phyloP scores from a whole-genome alignment of 1,140 invertebrate genomes.

The Zaprionus tsacasi region DNA sequence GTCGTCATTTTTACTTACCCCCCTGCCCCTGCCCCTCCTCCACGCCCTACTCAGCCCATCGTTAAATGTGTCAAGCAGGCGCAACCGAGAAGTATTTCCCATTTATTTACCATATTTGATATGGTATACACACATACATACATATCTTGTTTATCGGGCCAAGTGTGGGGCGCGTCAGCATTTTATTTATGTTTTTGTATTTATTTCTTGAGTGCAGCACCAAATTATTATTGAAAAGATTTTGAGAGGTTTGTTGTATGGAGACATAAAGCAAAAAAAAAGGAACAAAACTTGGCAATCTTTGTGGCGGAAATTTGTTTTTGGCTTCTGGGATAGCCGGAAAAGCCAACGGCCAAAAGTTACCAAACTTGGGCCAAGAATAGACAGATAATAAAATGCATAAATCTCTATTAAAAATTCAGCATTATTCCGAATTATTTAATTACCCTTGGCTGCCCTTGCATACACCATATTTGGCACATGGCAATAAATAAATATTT shows the following conservation, averaged over 20 bases:
- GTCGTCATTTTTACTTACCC: slow-evolving; percentile 15
- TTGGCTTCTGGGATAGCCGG: slow-evolving; percentile 44
- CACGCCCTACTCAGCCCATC: slow-evolving; percentile 14
- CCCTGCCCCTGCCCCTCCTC: not conserved
- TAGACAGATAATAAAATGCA: slow-evolving; percentile 18
- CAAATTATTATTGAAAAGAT: slow-evolving; percentile 76
- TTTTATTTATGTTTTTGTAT: slow-evolving; percentile 72
- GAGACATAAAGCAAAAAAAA: not conserved
- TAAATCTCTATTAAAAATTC: slow-evolving; percentile 34
- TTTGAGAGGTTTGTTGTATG: slow-evolving; percentile 55
- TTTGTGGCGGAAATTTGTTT: slow-evolving; percentile 61
- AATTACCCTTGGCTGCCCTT: slow-evolving; percentile 41
- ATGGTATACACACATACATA: slow-evolving; percentile 26
- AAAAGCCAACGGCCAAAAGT: slow-evolving; percentile 34
- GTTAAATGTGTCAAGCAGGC: slow-evolving; percentile 66
- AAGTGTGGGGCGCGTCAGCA: slow-evolving; percentile 64
- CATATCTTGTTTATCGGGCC: slow-evolving; percentile 47
- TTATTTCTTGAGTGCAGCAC: slow-evolving; percentile 53
- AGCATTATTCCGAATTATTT: slow-evolving; percentile 32
- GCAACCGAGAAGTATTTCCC: slow-evolving; percentile 63
- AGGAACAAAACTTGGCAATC: slow-evolving; percentile 50
- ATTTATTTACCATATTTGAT: slow-evolving; percentile 68
- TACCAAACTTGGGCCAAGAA: slow-evolving; percentile 30
- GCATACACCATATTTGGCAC: not conserved
- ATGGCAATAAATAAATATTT: slow-evolving; percentile 31